Base-by-base conservation (phyloP, 2,797 vertebrate species). In the Sorex maritimensis region DNA sequence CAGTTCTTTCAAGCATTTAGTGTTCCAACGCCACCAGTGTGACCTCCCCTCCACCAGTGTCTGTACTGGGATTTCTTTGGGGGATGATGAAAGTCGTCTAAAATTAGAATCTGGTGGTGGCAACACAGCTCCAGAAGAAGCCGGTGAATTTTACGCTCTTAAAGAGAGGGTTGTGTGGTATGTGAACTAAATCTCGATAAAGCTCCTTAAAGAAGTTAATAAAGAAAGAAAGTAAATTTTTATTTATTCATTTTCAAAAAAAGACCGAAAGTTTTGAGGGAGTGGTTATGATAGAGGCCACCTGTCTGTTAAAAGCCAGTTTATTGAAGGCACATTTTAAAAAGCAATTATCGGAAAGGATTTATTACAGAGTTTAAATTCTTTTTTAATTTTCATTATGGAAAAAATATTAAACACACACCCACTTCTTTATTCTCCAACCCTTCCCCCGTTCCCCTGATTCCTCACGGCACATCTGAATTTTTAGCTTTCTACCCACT, bases 321-420 rank as follows among this genome's bases (percentile, higher is more conserved):
- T 88, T 91, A 81, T 92, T 86, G 58, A 96, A 87, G 44, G 65
- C 91, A 81, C 23, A n/a, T 73, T 86, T 81, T 11, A 34, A 88
- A 95, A 93, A 91, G 82, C 69, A 71, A 65, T 72, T 84, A 30
- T 30, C 71, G 65, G 58, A 92, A 93, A 89, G 74, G 79, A 75
- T 65, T 81, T 78, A 65, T 30, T 88, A 73, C 38, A 69, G 13
- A 79, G 46, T 87, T 94, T 73, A 82, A 81, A 77, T 83, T 71
- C 30, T 85, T 82, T 82, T 90, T 46, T 81, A 49, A 15, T 61
- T 7, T 65, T 68, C 2, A 68, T 72, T 69, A 58, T 2, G 67
- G 90, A 82, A 93, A 80, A 72, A n/a, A 34, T 23, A 81, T 67
- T 87, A 3, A n/a, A 28, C 34, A 55, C 84, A 52, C n/a, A 81